Evolutionary conservation across 2,888 invertebrate genomes (phyloP).

Genomic region (Hydroisotoma schaefferi): DNA sequence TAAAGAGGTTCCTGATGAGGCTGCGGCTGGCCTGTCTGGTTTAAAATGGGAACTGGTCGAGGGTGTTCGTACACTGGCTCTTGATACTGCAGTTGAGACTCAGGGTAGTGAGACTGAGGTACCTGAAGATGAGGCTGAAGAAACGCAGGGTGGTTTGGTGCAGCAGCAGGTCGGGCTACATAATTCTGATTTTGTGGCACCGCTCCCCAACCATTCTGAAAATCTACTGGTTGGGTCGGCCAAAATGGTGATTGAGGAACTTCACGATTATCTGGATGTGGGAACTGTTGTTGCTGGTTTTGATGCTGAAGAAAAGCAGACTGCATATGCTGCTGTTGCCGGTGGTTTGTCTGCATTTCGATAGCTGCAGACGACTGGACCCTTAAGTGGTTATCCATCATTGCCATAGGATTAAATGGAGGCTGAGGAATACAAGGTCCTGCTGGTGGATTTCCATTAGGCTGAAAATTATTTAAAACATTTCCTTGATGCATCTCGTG

Average conservation of each 20-base stretch:
- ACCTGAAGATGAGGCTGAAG: too few species aligned
- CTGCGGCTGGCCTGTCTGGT: not conserved
- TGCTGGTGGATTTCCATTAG: not conserved
- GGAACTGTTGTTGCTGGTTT: slow-evolving; percentile 3
- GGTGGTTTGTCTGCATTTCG: too few species aligned
- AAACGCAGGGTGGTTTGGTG: too few species aligned
- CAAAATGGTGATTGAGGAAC: too few species aligned
- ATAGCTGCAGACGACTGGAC: too few species aligned
- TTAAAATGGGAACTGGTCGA: not conserved
- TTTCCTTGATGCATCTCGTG: slow-evolving; percentile 20
- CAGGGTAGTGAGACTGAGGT: too few species aligned
- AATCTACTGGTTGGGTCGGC: too few species aligned
- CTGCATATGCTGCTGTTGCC: too few species aligned
- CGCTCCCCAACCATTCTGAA: too few species aligned
- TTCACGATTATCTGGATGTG: not conserved
- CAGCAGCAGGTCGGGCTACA: not conserved
- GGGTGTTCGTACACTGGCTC: slow-evolving; percentile 6
- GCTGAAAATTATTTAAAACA: not conserved
- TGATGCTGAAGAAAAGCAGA: slow-evolving; percentile 5
- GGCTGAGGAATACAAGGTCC: not conserved
- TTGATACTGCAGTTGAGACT: not conserved
- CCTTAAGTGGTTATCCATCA: too few species aligned
- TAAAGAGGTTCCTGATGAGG: too few species aligned
- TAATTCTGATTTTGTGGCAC: slow-evolving; percentile 6
- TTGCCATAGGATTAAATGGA: too few species aligned